A percentile compares a stretch with the other conserved stretches of the same genome.
Conservation (phyloP, 2,113 vertebrate genomes). For the Bostrychus sinensis region DNA sequence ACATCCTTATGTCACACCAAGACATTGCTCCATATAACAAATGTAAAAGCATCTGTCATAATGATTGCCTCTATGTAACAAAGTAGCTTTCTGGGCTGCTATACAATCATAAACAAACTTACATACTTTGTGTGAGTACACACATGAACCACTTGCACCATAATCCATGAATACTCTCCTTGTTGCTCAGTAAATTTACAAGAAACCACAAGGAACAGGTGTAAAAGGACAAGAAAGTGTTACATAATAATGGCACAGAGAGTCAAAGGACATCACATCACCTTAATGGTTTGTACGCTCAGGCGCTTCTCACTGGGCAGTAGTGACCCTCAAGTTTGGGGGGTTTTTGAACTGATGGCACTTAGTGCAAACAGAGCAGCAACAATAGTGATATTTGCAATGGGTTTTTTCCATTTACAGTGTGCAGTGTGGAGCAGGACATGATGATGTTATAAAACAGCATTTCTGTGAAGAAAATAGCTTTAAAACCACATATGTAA, state of each 20-base stretch:
- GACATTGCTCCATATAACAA: too few relatives aligned
- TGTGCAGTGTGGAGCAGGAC: too few relatives aligned
- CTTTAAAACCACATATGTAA: too few relatives aligned
- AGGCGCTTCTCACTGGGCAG: background rate
- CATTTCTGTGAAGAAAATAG: background rate
- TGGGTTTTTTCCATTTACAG: too few relatives aligned
- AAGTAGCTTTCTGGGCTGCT: background rate
- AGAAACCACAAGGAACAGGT: constrained; percentile 31
- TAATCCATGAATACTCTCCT: constrained; percentile 19
- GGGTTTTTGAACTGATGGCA: background rate
- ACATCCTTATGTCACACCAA: too few relatives aligned
- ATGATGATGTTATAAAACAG: background rate
- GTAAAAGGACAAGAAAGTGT: constrained; percentile 6
- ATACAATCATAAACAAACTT: background rate
- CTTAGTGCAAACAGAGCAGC: background rate
- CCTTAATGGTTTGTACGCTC: constrained; percentile 12
- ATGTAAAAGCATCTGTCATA: too few relatives aligned
- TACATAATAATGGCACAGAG: constrained; percentile 22
- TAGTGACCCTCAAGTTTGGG: background rate
- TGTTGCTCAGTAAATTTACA: constrained; percentile 36
- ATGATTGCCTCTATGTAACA: background rate
- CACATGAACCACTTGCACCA: background rate
- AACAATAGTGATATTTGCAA: background rate
- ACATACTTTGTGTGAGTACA: background rate
- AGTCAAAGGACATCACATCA: constrained; percentile 26